Conservation (phyloP, 2,888 invertebrate genomes). For the Sphinx pinastri region DNA sequence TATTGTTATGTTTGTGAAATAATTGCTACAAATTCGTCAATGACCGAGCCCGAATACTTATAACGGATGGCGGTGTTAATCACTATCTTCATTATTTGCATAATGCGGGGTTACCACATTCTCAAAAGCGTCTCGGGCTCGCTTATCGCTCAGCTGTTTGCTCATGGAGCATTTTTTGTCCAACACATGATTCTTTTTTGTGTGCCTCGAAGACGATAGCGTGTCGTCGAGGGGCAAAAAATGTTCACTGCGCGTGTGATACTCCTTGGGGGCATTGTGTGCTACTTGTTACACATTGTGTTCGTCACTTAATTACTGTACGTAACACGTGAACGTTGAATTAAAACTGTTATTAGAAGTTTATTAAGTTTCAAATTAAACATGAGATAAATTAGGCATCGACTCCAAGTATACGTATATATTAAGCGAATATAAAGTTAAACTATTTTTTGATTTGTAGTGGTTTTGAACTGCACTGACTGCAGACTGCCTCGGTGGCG, state of each 20-base stretch:
- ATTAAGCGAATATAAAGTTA: too few species aligned
- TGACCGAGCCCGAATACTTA: constrained; percentile 1
- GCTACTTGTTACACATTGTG: constrained; percentile 40
- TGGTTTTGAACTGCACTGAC: too few species aligned
- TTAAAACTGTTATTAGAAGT: not conserved
- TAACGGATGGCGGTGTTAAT: not conserved
- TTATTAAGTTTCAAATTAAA: too few species aligned
- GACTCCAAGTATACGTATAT: too few species aligned
- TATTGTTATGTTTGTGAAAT: constrained; percentile 23
- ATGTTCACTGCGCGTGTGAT: constrained; percentile 68
- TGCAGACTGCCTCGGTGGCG: too few species aligned
- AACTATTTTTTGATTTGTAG: too few species aligned
- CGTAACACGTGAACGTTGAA: constrained; percentile 9
- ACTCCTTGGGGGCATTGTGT: constrained; percentile 64
- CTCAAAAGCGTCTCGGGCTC: constrained; percentile 30
- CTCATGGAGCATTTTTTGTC: constrained; percentile 57
- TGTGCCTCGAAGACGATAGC: constrained; percentile 40
- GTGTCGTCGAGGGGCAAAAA: constrained; percentile 66
- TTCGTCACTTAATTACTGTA: constrained; percentile 12
- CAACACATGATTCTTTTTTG: constrained; percentile 64
- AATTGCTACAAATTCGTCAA: constrained; percentile 25
- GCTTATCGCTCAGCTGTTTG: constrained; percentile 74
- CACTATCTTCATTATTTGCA: constrained; percentile 28
- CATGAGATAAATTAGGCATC: too few species aligned
- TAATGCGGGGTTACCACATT: constrained; percentile 35